Evolutionary conservation across 2,888 invertebrate species (phyloP), one percentile per base, ranked within the genome.

Genomic region (Hyppa rectilinea): DNA sequence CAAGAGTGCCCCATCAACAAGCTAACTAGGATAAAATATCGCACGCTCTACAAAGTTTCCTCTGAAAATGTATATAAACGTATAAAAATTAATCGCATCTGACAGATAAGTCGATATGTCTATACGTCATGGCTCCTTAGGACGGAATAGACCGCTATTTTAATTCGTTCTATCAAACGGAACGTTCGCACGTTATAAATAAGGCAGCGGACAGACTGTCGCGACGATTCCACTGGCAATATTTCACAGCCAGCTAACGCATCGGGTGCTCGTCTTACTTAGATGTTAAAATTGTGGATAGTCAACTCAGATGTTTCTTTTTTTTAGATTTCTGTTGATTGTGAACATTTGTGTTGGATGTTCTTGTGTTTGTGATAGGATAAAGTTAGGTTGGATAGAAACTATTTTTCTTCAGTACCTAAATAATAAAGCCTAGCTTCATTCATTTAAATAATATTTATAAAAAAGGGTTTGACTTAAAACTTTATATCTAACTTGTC

Each of bases 171-270:
- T 90, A 93, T 93, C 93, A 91, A 92, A 91, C 86, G 88, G 83
- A 87, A 87, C 88, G 90, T 92, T 92, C 88, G 88, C 92, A 91
- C 91, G 92, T 91, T 94, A 94, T 95, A 94, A 94, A 95, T 95
- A 94, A 93, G 92, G 88, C 87, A 81, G 88, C 84, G 87, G 89
- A 89, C 88, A 87, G 86, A 89, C 91, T 93, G 95, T 95, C 95
- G 91, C 87, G 90, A 88, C 93, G 93, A 94, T 94, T 92, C 92
- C 87, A 85, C 82, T 82, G 79, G 94, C 92, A 95, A 95, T 95
- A 95, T 95, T 91, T 95, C 95, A 95, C 89, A 91, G 92, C 89
- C 90, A 88, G 89, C 87, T 88, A 90, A 91, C 90, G 89, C 89
- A 92, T 88, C 87, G 89, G 84, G 87, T 85, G 88, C 89, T 86